These are phyloP conservation scores for Indri indri DNA, from an alignment of 2,113 vertebrate species.

Conservation along the genomic window DNA sequence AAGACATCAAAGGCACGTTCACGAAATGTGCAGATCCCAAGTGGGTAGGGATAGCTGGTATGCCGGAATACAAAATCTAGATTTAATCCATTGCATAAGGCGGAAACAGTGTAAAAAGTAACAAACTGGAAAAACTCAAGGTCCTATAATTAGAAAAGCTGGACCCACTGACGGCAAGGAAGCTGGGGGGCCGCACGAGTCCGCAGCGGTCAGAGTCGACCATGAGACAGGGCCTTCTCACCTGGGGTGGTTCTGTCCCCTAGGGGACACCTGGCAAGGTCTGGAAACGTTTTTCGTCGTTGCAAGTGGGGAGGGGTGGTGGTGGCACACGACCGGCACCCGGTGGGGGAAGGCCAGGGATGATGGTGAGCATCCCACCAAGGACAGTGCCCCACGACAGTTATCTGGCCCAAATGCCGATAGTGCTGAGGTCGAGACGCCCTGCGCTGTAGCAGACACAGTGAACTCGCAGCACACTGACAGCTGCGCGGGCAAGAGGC, in stretches of 20 bases:
- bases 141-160: not conserved
- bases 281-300: not conserved
- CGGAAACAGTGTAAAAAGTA: not conserved
- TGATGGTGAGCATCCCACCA: not conserved
- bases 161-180: not conserved
- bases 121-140: not conserved
- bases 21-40: not conserved
- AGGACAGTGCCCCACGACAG: not conserved
- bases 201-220: not conserved
- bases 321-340: not conserved
- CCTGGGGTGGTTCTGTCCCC: rapidly evolving
- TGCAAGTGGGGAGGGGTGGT: not conserved
- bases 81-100: not conserved
- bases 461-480: rapidly evolving
- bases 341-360: not conserved
- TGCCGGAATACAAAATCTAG: not conserved
- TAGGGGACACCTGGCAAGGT: not conserved
- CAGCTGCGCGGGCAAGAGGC: rapidly evolving
- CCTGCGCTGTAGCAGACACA: not conserved
- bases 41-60: not conserved
- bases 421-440: not conserved
- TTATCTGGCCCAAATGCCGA: not conserved
- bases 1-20: not conserved
- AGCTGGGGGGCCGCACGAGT: not conserved
- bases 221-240: not conserved